Evolutionary conservation across 2,113 vertebrate species (phyloP).

Genomic region (Pardalotus punctatus): DNA sequence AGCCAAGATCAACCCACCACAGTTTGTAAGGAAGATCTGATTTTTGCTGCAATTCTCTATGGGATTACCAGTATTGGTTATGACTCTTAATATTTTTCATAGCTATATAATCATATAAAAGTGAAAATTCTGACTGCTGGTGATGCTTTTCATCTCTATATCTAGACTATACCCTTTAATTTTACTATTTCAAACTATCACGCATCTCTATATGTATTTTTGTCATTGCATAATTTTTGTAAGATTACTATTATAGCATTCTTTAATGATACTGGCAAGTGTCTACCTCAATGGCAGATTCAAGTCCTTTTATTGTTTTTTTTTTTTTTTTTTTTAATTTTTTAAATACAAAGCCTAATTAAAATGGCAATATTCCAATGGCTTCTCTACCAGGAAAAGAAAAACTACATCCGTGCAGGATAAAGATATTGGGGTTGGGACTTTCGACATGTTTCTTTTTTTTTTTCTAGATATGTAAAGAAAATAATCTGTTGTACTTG

Average conservation of each 20-base stretch:
- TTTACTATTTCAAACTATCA: slow-evolving; percentile 1
- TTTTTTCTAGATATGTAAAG: not conserved
- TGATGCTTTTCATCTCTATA: not conserved
- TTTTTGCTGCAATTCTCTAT: not conserved
- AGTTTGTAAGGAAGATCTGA: not conserved
- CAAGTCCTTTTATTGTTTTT: not conserved
- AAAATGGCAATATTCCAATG: slow-evolving; percentile 57
- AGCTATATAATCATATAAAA: slow-evolving; percentile 1
- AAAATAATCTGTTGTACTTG: slow-evolving; percentile 3
- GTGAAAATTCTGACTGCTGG: not conserved
- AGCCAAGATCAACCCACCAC: not conserved
- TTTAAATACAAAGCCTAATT: not conserved
- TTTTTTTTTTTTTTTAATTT: not conserved
- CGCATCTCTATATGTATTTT: not conserved
- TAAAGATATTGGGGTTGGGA: not conserved
- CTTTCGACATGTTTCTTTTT: slow-evolving; percentile 18
- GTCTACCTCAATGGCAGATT: slow-evolving; percentile 45
- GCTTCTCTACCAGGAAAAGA: slow-evolving; percentile 32
- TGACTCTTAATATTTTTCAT: not conserved
- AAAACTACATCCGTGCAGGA: slow-evolving; percentile 22
- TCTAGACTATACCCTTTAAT: not conserved
- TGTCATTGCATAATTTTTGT: slow-evolving; percentile 31
- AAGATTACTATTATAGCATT: not conserved
- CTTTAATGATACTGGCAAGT: slow-evolving; percentile 45
- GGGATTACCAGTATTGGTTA: slow-evolving; percentile 1